Conservation (phyloP, 1,140 invertebrate species). For the Cyclargus thomasi region DNA sequence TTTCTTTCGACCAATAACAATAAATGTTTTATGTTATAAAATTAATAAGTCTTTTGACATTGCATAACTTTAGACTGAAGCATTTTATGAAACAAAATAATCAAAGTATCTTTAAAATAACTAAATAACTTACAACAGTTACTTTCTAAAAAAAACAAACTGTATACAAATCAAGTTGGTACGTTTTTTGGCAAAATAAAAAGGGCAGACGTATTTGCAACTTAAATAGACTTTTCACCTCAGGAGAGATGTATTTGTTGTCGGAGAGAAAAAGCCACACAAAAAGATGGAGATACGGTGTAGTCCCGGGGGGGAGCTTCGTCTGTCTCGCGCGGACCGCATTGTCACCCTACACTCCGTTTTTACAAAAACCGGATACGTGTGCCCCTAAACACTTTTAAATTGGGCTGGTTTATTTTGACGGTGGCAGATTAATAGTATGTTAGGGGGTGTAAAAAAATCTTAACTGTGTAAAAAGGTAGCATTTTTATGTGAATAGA, state of each 20-base stretch:
- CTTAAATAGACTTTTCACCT: conserved; percentile 15
- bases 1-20: no score
- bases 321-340: conserved; percentile 37
- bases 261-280: conserved; percentile 38
- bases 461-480: no score
- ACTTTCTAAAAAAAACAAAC: no score
- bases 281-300: conserved; percentile 52
- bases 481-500: no score
- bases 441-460: no score
- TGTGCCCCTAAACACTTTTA: neutral
- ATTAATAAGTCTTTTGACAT: no score
- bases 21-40: no score
- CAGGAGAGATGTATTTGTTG: conserved; percentile 22
- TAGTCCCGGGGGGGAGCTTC: conserved; percentile 40
- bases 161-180: neutral
- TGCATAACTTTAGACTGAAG: no score
- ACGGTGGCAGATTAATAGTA: neutral
- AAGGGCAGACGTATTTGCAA: neutral
- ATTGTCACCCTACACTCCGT: conserved; percentile 49
- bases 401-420: neutral
- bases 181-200: conserved; percentile 7
- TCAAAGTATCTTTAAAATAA: no score
- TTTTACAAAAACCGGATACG: conserved; percentile 11
- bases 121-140: no score
- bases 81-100: no score